Base-by-base conservation (phyloP, 2,797 vertebrate species). In the Falco columbarius region DNA sequence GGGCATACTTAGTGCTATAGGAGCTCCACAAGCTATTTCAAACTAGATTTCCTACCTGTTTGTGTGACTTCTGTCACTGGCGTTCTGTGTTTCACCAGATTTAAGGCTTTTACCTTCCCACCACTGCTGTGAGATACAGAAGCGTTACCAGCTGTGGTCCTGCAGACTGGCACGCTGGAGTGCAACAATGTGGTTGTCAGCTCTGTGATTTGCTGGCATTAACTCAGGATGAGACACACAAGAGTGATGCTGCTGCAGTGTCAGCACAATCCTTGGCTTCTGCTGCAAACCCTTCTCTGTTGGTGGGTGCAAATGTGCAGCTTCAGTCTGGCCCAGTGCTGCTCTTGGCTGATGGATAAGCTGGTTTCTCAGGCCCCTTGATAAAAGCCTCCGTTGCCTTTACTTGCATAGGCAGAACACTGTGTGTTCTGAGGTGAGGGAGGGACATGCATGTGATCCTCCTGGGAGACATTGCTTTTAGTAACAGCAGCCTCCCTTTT, bases 141-240 rank as follows among this genome's bases (percentile, higher is more conserved):
- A 81, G 20, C 9, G 11, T 24, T 67, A 20, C n/a, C 11, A 21
- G 9, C 44, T 75, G 59, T 24, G 32, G 21, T 46, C n/a, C 49
- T 51, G 66, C 44, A 61, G 46, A 42, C 14, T 32, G 29, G 61
- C 51, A 75, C 7, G 1, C 38, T 6, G 6, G 30, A n/a, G 11
- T 5, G n/a, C 0, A 0, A n/a, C 3, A 3, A 79, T 52, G 40
- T 17, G 26, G 23, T 30, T n/a, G 21, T 19, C 70, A 85, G 21
- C 18, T 79, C 74, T 47, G 62, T 0, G 3, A 44, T n/a, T 74
- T 59, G 21, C 32, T 46, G 44, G 11, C 55, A 44, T 34, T 58
- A 66, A 29, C 32, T 14, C 0, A 0, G 13, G 40, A 49, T 34
- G 38, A 42, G 15, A 52, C n/a, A 46, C 34, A 59, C 16, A 55